Conservation (phyloP, 2,888 invertebrate species). For the Isoperla grammatica region DNA sequence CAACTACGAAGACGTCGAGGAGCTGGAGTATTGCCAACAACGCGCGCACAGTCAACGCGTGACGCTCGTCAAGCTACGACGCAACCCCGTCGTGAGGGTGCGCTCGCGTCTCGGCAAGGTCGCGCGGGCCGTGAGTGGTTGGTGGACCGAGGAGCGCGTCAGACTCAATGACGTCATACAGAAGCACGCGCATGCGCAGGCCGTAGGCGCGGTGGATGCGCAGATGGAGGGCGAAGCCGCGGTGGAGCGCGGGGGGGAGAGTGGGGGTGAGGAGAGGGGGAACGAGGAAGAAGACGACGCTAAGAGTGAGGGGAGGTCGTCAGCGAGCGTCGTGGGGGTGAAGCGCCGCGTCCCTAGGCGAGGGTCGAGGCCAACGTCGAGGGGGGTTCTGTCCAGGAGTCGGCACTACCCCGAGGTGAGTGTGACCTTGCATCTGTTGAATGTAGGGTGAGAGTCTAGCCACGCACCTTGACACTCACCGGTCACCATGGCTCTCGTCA, state of each 20-base stretch:
- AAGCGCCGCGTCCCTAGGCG: slow-evolving; percentile 1
- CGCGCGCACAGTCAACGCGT: slow-evolving; percentile 20
- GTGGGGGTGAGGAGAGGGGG: background rate
- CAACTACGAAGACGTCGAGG: slow-evolving; percentile 25
- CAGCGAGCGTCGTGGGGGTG: too few relatives aligned
- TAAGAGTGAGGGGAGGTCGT: background rate
- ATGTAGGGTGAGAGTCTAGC: too few relatives aligned
- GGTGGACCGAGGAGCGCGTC: slow-evolving; percentile 33
- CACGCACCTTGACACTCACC: too few relatives aligned
- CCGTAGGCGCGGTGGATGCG: slow-evolving; percentile 17
- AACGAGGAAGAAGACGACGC: background rate
- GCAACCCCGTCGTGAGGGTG: slow-evolving; percentile 18
- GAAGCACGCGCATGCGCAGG: slow-evolving; percentile 30
- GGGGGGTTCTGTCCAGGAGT: slow-evolving; percentile 22
- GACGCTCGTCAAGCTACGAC: background rate
- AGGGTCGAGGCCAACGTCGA: slow-evolving; percentile 15
- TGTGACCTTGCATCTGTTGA: too few relatives aligned
- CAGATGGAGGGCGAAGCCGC: background rate
- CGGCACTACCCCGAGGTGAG: slow-evolving; percentile 26
- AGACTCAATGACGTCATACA: slow-evolving; percentile 29
- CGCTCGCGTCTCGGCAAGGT: slow-evolving; percentile 29
- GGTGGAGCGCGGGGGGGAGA: background rate
- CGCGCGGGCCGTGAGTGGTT: slow-evolving; percentile 32
- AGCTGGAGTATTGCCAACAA: slow-evolving; percentile 30
- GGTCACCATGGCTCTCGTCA: too few relatives aligned